Evolutionary conservation across 1,140 invertebrate genomes (phyloP).

Genomic region (Papilio polytes): DNA sequence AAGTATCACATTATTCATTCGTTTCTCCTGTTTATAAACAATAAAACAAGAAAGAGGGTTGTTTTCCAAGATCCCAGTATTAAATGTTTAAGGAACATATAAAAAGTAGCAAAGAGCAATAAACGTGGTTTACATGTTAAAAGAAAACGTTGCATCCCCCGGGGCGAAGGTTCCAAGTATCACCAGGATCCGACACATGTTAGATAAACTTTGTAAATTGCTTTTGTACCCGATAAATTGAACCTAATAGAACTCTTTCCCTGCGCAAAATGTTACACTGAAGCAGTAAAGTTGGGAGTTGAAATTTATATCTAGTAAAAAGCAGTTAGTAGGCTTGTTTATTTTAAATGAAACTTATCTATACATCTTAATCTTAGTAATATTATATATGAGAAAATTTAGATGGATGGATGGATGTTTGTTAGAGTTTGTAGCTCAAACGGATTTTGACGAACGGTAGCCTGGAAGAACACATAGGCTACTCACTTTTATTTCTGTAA

Average conservation of each 20-base stretch:
- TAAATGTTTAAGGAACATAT: not conserved
- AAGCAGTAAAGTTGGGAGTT: slow-evolving; percentile 16
- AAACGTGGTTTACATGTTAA: slow-evolving; percentile 24
- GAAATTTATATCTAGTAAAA: slow-evolving; percentile 10
- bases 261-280: not conserved
- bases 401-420: no score
- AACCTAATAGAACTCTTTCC: slow-evolving; percentile 34
- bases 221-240: slow-evolving; percentile 38
- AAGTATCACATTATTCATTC: no score
- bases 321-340: slow-evolving; percentile 8
- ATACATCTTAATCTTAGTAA: no score
- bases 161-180: slow-evolving; percentile 28
- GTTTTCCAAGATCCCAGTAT: not conserved
- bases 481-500: no score
- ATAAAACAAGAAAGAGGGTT: not conserved
- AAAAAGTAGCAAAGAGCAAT: slow-evolving; percentile 15
- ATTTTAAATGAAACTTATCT: not conserved
- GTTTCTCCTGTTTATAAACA: no score
- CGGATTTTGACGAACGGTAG: no score
- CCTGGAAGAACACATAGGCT: no score
- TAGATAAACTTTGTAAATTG: slow-evolving; percentile 38
- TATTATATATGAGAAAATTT: no score
- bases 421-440: no score
- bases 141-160: slow-evolving; percentile 29
- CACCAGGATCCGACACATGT: slow-evolving; percentile 34